These are phyloP conservation scores for Brienomyrus brachyistius DNA, from an alignment of 2,113 vertebrate species.

Conservation along the genomic window DNA sequence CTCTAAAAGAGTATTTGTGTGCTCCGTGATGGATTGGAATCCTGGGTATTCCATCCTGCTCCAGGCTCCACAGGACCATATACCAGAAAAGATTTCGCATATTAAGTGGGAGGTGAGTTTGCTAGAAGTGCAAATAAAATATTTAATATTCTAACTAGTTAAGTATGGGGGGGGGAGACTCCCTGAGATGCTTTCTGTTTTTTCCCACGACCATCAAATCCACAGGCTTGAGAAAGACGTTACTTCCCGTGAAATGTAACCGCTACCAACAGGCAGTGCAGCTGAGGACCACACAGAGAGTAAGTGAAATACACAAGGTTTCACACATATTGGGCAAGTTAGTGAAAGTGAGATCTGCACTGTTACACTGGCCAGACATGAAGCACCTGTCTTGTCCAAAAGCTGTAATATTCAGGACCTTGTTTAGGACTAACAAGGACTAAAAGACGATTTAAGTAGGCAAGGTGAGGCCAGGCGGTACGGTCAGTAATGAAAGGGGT, in stretches of 20 bases:
- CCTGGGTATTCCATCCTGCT: not conserved
- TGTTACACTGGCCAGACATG: conserved; percentile 34
- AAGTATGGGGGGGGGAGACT: not conserved
- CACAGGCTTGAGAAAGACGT: not conserved
- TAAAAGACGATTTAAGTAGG: conserved; percentile 33
- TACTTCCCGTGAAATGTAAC: not conserved
- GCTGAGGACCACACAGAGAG: not conserved
- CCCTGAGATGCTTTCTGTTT: not conserved
- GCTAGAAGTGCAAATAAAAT: not conserved
- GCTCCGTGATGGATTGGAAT: not conserved
- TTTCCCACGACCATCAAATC: not conserved
- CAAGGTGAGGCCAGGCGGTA: conserved; percentile 34
- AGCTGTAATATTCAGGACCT: conserved; percentile 50
- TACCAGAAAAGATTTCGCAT: not conserved
- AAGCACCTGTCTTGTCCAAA: conserved; percentile 21
- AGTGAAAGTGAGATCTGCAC: conserved; percentile 28
- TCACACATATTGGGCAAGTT: not conserved
- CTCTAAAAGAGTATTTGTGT: not conserved
- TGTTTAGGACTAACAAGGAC: conserved; percentile 37
- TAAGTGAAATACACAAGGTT: not conserved
- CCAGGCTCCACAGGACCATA: not conserved
- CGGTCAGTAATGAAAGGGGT: conserved; percentile 50
- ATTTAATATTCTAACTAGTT: not conserved
- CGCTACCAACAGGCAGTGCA: not conserved
- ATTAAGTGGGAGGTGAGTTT: not conserved